Base-by-base conservation (phyloP, 2,888 invertebrate species). In the Ernsta delagoae region DNA sequence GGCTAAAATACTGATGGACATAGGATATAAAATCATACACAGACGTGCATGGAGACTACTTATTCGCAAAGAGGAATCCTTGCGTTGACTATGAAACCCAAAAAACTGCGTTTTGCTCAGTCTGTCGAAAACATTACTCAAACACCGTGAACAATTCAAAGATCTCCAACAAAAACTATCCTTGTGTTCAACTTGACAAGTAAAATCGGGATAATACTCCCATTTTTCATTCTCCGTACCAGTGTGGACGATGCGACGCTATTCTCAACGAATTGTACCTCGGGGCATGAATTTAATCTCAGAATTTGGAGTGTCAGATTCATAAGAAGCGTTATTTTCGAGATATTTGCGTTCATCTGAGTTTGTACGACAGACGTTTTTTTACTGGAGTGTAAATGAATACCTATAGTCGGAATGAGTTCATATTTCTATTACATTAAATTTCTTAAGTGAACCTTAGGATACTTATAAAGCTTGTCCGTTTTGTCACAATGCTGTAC, bases 251-350 rank as follows among this genome's bases (percentile, higher is more conserved):
- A 87, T 84, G 88, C 86, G 83, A 82, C 84, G 84, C 83, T 82
- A 83, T 85, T 86, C 86, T 80, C 83, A 84, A 85, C 83, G 86
- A 89, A 90, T 88, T 85, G 86, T 84, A 87, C 92, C 92, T 87
- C 87, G 78, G 91, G 91, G 90, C 85, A 90, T 89, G 89, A 90
- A 90, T 92, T 92, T 92, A 92, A 92, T 92, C 92, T 91, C 83
- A 81, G 88, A 83, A 87, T 89, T 85, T 84, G 83, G 85, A 83
- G 83, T 86, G 87, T 88, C 89, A 86, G 86, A 83, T 85, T 87
- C 86, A 85, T 87, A 89, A 90, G 86, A 88, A 87, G 79, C 81
- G 83, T 87, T 86, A 85, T 83, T 85, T 84, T 76, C 78, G 78
- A 73, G 78, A 80, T 79, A 82, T 84, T 82, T 77, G 76, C 75